phyloP scores from a whole-genome alignment of 2,888 invertebrate genomes.

The Clanis bilineata region DNA sequence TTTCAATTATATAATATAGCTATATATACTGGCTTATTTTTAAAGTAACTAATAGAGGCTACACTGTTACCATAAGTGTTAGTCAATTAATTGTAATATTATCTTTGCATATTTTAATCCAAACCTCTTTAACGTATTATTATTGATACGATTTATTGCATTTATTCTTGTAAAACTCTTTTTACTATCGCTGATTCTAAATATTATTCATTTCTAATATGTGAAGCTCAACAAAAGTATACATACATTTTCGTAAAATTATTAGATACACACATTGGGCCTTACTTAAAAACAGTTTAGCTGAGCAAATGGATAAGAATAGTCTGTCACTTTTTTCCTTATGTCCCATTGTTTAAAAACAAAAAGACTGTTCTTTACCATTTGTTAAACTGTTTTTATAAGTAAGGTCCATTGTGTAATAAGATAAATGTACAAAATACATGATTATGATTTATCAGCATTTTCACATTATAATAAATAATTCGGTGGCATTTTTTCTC shows the following conservation, averaged over 20 bases:
- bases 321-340: too few species aligned
- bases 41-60: slow-evolving; percentile 35
- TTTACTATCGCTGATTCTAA: not conserved
- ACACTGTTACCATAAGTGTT: slow-evolving; percentile 29
- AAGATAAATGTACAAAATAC: too few species aligned
- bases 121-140: not conserved
- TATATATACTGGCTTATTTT: slow-evolving; percentile 13
- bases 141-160: not conserved
- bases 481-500: not conserved
- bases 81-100: slow-evolving; percentile 3
- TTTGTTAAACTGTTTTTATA: too few species aligned
- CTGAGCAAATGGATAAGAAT: too few species aligned
- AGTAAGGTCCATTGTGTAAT: too few species aligned
- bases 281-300: too few species aligned
- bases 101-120: not conserved
- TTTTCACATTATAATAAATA: too few species aligned
- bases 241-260: not conserved
- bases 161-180: not conserved
- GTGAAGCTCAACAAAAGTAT: not conserved
- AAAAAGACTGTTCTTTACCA: too few species aligned
- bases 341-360: too few species aligned
- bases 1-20: not conserved
- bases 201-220: not conserved
- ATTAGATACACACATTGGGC: too few species aligned
- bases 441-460: not conserved